These are phyloP conservation scores for Phrynocephalus vlangalii DNA, from an alignment of 2,797 vertebrate genomes.

Conservation along the genomic window DNA sequence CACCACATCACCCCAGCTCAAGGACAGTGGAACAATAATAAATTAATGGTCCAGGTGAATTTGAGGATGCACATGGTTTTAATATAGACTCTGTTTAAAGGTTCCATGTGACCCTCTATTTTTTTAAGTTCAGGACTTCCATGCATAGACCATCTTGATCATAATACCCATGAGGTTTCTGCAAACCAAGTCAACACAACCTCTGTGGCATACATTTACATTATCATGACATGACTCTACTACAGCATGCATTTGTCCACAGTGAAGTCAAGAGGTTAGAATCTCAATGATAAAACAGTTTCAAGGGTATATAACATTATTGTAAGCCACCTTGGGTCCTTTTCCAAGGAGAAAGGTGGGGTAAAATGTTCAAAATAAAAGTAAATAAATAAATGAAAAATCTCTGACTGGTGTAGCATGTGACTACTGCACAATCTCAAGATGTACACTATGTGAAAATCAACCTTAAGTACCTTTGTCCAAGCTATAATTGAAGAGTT, in stretches of 20 bases:
- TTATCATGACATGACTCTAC: not conserved
- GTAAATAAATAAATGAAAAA: not conserved
- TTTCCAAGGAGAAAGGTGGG: no score
- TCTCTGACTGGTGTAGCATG: not conserved
- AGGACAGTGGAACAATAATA: no score
- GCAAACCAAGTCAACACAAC: not conserved
- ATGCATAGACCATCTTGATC: not conserved
- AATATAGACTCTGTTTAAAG: not conserved
- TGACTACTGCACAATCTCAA: no score
- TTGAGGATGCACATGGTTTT: no score
- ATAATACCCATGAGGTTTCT: not conserved
- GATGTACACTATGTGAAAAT: not conserved
- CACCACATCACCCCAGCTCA: no score
- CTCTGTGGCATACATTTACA: not conserved
- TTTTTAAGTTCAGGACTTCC: not conserved
- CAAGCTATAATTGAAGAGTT: not conserved
- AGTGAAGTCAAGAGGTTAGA: not conserved
- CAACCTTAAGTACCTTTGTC: not conserved
- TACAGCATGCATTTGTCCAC: not conserved
- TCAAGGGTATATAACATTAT: not conserved
- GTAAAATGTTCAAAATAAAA: no score
- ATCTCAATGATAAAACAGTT: not conserved
- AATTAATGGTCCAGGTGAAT: not conserved
- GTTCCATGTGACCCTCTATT: not conserved
- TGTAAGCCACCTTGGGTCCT: no score